Conservation (phyloP, 2,888 invertebrate genomes). For the Nasonovia ribisnigri region DNA sequence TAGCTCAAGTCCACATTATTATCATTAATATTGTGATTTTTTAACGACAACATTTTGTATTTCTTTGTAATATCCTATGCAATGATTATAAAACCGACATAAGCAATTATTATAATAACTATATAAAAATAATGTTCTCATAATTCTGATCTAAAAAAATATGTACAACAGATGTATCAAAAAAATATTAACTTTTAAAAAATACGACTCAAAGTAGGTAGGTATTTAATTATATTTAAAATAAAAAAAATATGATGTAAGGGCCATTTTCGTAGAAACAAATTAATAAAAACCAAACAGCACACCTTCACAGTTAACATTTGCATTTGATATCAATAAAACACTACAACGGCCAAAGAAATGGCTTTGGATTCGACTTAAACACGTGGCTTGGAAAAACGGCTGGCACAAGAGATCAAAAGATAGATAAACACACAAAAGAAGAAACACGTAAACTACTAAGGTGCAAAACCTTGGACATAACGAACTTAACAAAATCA, state of each 20-base stretch:
- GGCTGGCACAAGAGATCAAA: neutral
- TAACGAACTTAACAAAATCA: conserved; percentile 38
- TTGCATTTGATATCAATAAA: neutral
- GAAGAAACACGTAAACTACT: neutral
- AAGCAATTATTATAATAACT: neutral
- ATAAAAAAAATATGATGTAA: neutral
- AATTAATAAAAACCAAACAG: neutral
- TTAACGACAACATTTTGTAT: neutral
- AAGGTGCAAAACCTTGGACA: neutral
- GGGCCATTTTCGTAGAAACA: neutral
- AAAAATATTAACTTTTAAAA: neutral
- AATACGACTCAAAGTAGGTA: neutral
- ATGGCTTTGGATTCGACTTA: neutral
- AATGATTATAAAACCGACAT: neutral
- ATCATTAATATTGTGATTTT: neutral
- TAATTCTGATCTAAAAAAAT: neutral
- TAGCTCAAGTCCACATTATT: neutral
- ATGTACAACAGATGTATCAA: too few relatives aligned
- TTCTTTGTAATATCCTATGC: neutral
- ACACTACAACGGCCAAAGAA: neutral
- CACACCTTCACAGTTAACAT: neutral
- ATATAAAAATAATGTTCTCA: neutral
- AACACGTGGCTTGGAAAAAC: neutral
- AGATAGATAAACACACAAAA: neutral
- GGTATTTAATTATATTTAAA: neutral